These are phyloP conservation scores for Tineola bisselliella DNA, from an alignment of 2,888 invertebrate species.

Conservation along the genomic window DNA sequence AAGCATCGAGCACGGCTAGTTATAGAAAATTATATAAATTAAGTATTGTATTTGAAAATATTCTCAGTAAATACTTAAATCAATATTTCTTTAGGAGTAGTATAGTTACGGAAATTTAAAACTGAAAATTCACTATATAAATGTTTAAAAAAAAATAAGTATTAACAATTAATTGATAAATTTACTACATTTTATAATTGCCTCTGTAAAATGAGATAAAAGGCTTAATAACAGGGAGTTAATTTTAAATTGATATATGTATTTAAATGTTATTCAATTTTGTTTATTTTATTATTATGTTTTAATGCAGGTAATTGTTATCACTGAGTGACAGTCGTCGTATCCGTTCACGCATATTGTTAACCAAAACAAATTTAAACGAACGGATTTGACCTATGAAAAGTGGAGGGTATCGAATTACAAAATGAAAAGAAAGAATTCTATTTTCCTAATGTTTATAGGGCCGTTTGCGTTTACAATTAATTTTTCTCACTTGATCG, in stretches of 20 bases:
- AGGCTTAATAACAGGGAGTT: neutral
- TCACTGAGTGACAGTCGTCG: too few relatives aligned
- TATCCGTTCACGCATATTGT: too few relatives aligned
- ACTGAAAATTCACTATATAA: too few relatives aligned
- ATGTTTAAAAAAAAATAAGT: too few relatives aligned
- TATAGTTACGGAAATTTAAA: too few relatives aligned
- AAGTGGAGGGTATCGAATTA: neutral
- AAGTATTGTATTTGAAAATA: too few relatives aligned
- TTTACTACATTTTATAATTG: neutral
- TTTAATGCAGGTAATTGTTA: neutral
- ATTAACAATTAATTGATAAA: neutral
- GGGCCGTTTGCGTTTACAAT: conserved; percentile 27
- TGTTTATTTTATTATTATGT: neutral
- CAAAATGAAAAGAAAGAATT: neutral
- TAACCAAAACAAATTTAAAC: neutral
- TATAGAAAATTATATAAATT: too few relatives aligned
- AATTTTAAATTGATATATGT: neutral
- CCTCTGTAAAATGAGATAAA: neutral
- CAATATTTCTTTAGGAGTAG: too few relatives aligned
- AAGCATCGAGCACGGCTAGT: too few relatives aligned
- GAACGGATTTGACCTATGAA: neutral
- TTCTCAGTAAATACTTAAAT: too few relatives aligned
- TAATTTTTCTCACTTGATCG: conserved; percentile 63
- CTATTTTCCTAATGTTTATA: conserved; percentile 10
- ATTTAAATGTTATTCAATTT: neutral